These are phyloP conservation scores for Crenichthys baileyi DNA, from an alignment of 2,797 vertebrate species.

Conservation along the genomic window DNA sequence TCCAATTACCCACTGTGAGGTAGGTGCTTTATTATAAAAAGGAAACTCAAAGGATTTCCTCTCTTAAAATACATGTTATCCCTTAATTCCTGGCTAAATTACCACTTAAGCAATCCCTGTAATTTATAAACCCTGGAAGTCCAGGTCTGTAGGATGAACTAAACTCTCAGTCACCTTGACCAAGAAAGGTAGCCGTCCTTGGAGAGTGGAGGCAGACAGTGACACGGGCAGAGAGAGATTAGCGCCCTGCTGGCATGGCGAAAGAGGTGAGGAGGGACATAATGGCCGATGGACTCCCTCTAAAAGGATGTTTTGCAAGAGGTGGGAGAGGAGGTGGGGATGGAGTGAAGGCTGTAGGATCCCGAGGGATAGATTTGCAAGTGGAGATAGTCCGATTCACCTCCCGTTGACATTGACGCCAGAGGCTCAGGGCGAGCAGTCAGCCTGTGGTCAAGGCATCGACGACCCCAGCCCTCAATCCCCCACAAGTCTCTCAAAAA, in stretches of 20 bases:
- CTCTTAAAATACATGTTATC: slow-evolving; percentile 79
- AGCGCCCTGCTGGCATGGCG: slow-evolving; percentile 58
- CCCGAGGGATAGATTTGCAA: slow-evolving; percentile 77
- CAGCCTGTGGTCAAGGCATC: slow-evolving; percentile 73
- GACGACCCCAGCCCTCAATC: slow-evolving; percentile 38
- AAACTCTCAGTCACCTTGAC: slow-evolving; percentile 73
- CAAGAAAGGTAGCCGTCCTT: slow-evolving; percentile 57
- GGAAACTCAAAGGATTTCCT: slow-evolving; percentile 82
- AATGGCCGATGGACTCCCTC: slow-evolving; percentile 67
- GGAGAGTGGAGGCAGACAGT: slow-evolving; percentile 48
- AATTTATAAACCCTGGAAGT: slow-evolving; percentile 73
- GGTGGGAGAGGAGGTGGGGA: slow-evolving; percentile 72
- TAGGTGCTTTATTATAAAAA: slow-evolving; percentile 78
- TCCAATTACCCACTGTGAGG: slow-evolving; percentile 79
- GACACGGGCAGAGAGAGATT: slow-evolving; percentile 61
- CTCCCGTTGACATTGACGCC: slow-evolving; percentile 78
- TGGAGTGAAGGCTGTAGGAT: slow-evolving; percentile 59
- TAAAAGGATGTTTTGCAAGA: slow-evolving; percentile 77
- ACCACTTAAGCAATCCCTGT: slow-evolving; percentile 79
- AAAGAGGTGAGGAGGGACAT: slow-evolving; percentile 72
- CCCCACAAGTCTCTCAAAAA: slow-evolving; percentile 30
- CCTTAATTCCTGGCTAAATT: slow-evolving; percentile 82
- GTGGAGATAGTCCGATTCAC: slow-evolving; percentile 79
- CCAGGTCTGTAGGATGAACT: slow-evolving; percentile 60
- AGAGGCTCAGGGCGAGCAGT: slow-evolving; percentile 63